Evolutionary conservation across 2,888 invertebrate genomes (phyloP), one percentile per base, ranked within the genome.

Genomic region (Rhogogaster chlorosoma): DNA sequence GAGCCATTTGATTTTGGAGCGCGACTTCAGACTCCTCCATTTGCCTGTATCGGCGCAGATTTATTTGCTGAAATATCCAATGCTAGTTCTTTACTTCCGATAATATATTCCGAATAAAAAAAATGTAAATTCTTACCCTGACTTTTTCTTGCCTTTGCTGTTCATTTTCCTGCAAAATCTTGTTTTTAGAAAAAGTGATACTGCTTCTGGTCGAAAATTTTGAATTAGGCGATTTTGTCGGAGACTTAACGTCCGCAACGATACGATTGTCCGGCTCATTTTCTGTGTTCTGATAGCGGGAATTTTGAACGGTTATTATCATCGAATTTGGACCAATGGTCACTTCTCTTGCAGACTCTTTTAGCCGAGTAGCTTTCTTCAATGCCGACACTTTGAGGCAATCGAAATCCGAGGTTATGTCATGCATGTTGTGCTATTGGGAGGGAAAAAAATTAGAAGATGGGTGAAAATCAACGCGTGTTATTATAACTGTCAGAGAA

Each of bases 331-430:
- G 95, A 0, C 95, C 95, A 84, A 95, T 94, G 0, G 95, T 96
- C 0, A 94, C 94, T 91, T 94, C 94, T 87, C 94, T 94, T 1
- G 95, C 93, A 53, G 92, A 89, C 2, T 94, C 94, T 86, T 95
- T 95, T 38, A 95, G 94, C 89, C 93, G 93, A 26, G 94, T 94
- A 4, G 95, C 95, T 91, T 96, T 96, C 57, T 94, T 94, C 36
- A 96, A 91, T 6, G 95, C 95, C 3, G 96, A 95, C 85, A 95
- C 93, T 88, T 95, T 95, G 75, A 96, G 91, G 88, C 94, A 94
- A 84, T 94, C 94, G 89, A 95, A 94, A 70, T 92, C 92, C 22
- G 90, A 89, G 22, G 90, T 87, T n/a, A 93, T 88, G 32, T 92
- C 90, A 36, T 89, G 90, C 88, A 92, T 87, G 38, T 87, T 87